Conservation (phyloP, 2,113 vertebrate species). For the Phoenicopterus ruber region DNA sequence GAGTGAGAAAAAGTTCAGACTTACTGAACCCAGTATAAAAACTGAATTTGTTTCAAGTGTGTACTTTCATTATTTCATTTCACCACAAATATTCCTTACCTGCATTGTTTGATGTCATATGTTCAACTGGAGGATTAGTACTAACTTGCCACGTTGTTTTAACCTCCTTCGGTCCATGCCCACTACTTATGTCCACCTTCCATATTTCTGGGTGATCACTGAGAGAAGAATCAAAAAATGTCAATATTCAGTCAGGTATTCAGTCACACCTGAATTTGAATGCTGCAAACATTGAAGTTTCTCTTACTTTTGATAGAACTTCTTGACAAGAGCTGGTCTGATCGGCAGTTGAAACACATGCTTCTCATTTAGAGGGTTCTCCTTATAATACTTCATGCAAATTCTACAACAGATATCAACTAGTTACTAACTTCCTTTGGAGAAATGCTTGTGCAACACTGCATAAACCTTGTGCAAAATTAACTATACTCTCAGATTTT, state of each 20-base stretch:
- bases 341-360: conserved; percentile 88
- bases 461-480: background rate
- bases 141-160: conserved; percentile 86
- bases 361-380: conserved; percentile 84
- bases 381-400: conserved; percentile 90
- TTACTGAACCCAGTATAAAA: background rate
- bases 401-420: conserved; percentile 71
- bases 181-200: conserved; percentile 85
- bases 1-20: background rate
- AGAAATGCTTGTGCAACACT: background rate
- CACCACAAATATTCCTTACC: conserved; percentile 63
- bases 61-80: background rate
- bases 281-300: background rate
- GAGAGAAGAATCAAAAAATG: background rate
- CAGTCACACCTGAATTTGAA: background rate
- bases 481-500: background rate
- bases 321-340: conserved; percentile 82
- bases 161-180: conserved; percentile 81
- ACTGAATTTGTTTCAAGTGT: background rate
- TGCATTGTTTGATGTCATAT: conserved; percentile 64
- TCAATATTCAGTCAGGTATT: background rate
- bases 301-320: conserved; percentile 88
- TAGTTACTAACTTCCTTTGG: background rate
- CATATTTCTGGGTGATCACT: conserved; percentile 85
- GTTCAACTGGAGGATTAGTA: conserved; percentile 78